Base-by-base conservation (phyloP, 2,797 vertebrate genomes). In the Phoeniculus purpureus region DNA sequence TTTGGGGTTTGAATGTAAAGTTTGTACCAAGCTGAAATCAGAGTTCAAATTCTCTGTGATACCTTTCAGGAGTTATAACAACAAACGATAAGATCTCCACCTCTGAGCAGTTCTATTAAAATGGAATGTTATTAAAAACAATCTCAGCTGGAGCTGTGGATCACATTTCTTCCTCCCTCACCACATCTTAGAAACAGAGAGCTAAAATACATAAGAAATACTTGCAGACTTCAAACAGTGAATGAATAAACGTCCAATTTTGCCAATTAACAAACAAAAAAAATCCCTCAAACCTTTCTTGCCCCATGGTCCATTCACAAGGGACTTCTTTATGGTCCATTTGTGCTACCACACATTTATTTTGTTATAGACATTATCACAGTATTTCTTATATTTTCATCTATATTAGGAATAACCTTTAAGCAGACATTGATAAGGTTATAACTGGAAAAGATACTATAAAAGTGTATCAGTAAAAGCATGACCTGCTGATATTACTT, bases 1-100 rank as follows among this genome's bases (percentile, higher is more conserved):
- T 78, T 74, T 7, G 19, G 59, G 70, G 83, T 90, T 94, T 67
- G 73, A 90, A 90, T 60, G 62, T 34, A 25, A 78, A 2, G 6
- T 60, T 67, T 89, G 92, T 85, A 84, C 48, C 48, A 87, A 94
- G 88, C 32, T 47, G 60, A 78, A 95, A 93, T 82, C 47, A 66
- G 64, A 87, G 87, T 64, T 85, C 55, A 83, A 70, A 77, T 75
- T 84, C 65, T 71, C 13, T 34, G 48, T 32, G 74, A 77, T 52
- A 89, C 14, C 54, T 82, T 80, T 88, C 70, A 90, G 72, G 71
- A 88, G 60, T n/a, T 64, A 3, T 45, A 70, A 40, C 55, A 81
- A 66, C 72, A 84, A 85, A 67, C 0, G 13, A 81, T 13, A 62
- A 83, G 60, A 77, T 21, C 58, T 84, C 66, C 52, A 74, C 83